A percentile compares a stretch with the other conserved stretches of the same genome.
phyloP scores from a whole-genome alignment of 2,113 vertebrate species.

The Pygoscelis adeliae region DNA sequence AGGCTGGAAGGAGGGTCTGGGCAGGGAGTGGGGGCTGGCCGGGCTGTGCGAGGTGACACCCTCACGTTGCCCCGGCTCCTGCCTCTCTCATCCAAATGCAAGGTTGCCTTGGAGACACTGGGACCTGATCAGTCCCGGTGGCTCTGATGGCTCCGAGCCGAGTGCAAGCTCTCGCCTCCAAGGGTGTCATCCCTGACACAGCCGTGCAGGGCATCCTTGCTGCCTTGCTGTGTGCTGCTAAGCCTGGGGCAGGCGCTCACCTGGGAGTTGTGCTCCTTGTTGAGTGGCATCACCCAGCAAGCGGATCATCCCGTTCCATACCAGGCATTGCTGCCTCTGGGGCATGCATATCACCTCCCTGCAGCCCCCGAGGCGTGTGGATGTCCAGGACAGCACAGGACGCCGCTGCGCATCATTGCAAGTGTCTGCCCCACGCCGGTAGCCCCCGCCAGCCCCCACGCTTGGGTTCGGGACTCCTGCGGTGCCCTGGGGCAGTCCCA shows the following conservation, averaged over 20 bases:
- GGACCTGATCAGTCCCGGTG: background rate
- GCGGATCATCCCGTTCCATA: background rate
- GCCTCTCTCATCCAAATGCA: background rate
- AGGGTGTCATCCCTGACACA: background rate
- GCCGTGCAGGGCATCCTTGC: background rate
- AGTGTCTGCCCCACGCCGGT: rapidly evolving
- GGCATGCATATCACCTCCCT: background rate
- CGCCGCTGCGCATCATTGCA: rapidly evolving
- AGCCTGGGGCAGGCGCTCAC: rapidly evolving
- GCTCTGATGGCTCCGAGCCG: background rate
- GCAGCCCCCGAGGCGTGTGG: background rate
- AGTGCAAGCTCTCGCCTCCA: background rate
- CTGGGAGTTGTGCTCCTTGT: too few species aligned
- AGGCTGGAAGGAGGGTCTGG: background rate
- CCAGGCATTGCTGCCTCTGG: background rate
- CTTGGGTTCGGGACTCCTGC: background rate
- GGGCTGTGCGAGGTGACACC: background rate
- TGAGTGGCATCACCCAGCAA: background rate
- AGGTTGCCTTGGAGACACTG: background rate
- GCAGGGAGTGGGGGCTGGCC: background rate
- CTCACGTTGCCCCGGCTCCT: background rate
- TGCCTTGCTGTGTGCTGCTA: background rate
- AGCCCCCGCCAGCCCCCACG: rapidly evolving
- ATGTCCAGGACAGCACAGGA: background rate
- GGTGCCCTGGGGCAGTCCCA: background rate